Base-by-base conservation (phyloP, 53 echinoderm and acorn worm species). In the Holothuria scabra region DNA sequence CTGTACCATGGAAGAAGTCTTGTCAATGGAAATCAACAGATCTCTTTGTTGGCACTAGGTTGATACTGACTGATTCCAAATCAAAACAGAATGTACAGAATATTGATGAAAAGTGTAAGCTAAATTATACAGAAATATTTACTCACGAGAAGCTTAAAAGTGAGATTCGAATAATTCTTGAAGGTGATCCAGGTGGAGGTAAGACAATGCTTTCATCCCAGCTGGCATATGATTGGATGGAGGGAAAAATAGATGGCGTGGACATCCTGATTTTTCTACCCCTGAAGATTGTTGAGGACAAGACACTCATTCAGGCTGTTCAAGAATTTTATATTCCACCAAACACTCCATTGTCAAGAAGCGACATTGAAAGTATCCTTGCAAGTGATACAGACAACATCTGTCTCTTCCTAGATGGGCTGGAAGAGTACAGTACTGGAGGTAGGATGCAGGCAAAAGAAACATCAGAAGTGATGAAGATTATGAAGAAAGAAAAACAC, bases 221-320 rank as follows among this genome's bases (percentile, higher is more conserved):
- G 10, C 41, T 41, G 10, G 41, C 60, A 2, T 60, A 60, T 60
- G 60, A 60, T 60, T 60, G 60, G 60, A 16, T 7, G 12, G 25
- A 23, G 25, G 22, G 25, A 6, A 60, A 8, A 7, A 25, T 23
- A n/a, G 25, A 60, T 8, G 60, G 25, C 11, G 60, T 23, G 11
- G 25, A 60, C 60, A 60, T 60, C 8, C 22, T 60, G n/a, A 66
- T 66, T 29, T 66, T 25, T 8, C 22, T 66, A 18, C 66, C 66
- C 6, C 66, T 66, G 19, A 66, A 66, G 12, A 30, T 5, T 66
- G 24, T 66, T 5, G 66, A 28, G 18, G 22, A 66, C 28, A 66
- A 30, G 66, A 66, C 66, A 28, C 12, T 66, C 19, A 28, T 28
- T 66, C 66, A 66, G 33, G 66, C 66, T 66, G 19, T 66, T 28